Conservation (phyloP, 1,140 invertebrate species). For the Theocolax elegans region DNA sequence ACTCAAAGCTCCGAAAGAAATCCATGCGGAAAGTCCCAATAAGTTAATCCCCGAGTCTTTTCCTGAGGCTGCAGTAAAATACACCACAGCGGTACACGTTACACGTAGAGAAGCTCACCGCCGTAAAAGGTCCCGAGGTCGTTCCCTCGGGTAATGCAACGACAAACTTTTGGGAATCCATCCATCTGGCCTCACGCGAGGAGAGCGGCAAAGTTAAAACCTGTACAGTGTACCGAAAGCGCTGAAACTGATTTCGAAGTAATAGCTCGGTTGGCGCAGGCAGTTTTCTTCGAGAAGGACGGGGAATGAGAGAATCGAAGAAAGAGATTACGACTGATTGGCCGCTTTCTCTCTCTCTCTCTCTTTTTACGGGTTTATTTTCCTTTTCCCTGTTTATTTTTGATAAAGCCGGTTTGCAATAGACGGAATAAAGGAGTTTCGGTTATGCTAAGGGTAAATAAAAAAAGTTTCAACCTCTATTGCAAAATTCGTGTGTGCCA, state of each 20-base stretch:
- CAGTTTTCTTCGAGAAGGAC: not conserved
- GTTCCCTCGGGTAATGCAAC: slow-evolving; percentile 8
- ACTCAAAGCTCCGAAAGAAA: slow-evolving; percentile 25
- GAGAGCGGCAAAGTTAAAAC: slow-evolving; percentile 4
- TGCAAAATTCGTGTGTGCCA: no score
- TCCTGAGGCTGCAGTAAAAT: slow-evolving; percentile 6
- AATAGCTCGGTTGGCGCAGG: not conserved
- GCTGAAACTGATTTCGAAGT: slow-evolving; percentile 34
- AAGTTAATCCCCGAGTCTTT: slow-evolving; percentile 34
- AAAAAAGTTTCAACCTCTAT: no score
- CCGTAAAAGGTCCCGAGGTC: slow-evolving; percentile 10
- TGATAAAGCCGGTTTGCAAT: not conserved
- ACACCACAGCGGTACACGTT: not conserved
- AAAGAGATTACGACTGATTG: slow-evolving; percentile 20
- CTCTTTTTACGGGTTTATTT: not conserved
- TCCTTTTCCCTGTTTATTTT: not conserved
- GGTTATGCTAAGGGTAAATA: no score
- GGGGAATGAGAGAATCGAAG: not conserved
- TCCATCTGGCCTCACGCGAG: not conserved
- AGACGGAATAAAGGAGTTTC: not conserved
- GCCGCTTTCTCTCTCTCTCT: not conserved
- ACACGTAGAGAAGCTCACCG: not conserved
- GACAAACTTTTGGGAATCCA: slow-evolving; percentile 30
- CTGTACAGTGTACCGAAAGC: not conserved
- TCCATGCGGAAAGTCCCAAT: slow-evolving; percentile 29